Evolutionary conservation across 2,888 invertebrate species (phyloP).

Genomic region (Campoplex nolae): DNA sequence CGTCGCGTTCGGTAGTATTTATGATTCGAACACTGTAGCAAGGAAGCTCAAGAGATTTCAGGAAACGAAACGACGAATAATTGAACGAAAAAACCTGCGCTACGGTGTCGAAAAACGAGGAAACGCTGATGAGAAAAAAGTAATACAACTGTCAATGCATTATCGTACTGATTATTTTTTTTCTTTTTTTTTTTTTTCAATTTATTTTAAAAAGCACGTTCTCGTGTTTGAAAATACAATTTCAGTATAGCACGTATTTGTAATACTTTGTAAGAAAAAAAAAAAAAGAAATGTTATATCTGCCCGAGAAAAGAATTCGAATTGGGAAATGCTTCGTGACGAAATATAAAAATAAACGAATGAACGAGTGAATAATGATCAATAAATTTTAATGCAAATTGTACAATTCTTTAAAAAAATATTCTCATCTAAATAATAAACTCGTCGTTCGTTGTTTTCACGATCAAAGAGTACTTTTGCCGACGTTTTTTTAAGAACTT

Average conservation of each 20-base stretch:
- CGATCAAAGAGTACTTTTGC: slow-evolving; percentile 40
- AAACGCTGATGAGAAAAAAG: not conserved
- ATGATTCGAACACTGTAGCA: slow-evolving; percentile 14
- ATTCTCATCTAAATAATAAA: not conserved
- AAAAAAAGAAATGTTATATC: not conserved
- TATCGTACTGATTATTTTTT: not conserved
- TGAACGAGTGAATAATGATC: not conserved
- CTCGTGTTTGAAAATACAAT: not conserved
- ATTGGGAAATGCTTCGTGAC: not conserved
- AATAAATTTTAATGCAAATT: not conserved
- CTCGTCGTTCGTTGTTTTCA: not conserved
- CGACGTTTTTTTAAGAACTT: slow-evolving; percentile 43
- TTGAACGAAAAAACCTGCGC: slow-evolving; percentile 21
- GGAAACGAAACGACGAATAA: slow-evolving; percentile 1
- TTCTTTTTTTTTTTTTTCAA: too few species aligned
- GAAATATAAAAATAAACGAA: not conserved
- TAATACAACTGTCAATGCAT: not conserved
- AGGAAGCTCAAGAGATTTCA: slow-evolving; percentile 25
- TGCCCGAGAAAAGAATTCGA: not conserved
- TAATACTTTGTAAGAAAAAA: too few species aligned
- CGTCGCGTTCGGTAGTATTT: slow-evolving; percentile 32
- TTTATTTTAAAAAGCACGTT: not conserved
- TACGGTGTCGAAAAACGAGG: not conserved
- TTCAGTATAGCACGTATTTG: not conserved
- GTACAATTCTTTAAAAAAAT: not conserved